Conservation (phyloP, 1,140 invertebrate genomes). For the Nilaparvata lugens region DNA sequence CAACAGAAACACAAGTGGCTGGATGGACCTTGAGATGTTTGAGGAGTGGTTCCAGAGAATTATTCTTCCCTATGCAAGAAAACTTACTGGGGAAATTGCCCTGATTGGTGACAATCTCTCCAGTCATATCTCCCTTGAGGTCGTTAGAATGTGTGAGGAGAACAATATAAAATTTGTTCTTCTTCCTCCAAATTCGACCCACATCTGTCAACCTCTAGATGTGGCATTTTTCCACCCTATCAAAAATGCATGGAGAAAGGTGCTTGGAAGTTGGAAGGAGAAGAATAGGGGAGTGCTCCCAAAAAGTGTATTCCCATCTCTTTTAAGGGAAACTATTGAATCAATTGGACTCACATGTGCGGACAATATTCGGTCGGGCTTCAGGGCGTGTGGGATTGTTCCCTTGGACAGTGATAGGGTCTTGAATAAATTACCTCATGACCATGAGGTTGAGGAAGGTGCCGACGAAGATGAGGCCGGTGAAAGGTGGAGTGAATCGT, state of each 20-base stretch:
- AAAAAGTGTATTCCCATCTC: conserved; percentile 9
- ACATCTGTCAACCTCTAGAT: conserved; percentile 37
- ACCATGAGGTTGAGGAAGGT: neutral
- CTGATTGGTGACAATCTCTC: conserved; percentile 34
- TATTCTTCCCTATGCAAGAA: no score
- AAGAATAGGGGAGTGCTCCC: conserved; percentile 7
- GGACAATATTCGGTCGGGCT: conserved; percentile 18
- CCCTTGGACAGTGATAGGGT: conserved; percentile 7
- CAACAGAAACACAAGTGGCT: no score
- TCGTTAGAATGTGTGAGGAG: conserved; percentile 29
- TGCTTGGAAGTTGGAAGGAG: conserved; percentile 29
- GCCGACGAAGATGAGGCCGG: neutral
- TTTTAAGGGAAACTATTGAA: conserved; percentile 1
- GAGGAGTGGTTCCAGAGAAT: no score
- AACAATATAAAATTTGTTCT: conserved; percentile 34
- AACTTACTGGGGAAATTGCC: conserved; percentile 14
- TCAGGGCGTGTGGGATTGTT: conserved; percentile 17
- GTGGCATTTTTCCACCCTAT: conserved; percentile 33
- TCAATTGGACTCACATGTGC: conserved; percentile 3
- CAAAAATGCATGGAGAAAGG: conserved; percentile 32
- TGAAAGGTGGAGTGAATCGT: neutral
- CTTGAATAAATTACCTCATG: neutral
- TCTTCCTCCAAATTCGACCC: conserved; percentile 36
- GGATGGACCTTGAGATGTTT: no score
- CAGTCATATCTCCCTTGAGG: conserved; percentile 29